Evolutionary conservation across 2,113 vertebrate genomes (phyloP).

Genomic region (Siphamia tubifer): DNA sequence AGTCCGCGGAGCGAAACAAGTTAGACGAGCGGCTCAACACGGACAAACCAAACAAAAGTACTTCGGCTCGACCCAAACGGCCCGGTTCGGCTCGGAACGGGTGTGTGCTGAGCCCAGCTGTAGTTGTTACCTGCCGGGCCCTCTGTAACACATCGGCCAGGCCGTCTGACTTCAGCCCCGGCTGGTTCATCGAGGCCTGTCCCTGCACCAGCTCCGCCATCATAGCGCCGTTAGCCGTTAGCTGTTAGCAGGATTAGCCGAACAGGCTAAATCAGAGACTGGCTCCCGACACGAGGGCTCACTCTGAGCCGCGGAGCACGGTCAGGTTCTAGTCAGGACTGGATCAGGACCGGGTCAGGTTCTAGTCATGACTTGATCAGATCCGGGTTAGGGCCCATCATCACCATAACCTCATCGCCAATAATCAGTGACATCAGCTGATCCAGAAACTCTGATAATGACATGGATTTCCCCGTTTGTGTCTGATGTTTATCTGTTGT

Average conservation of each 20-base stretch:
- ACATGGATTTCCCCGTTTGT: too few species aligned
- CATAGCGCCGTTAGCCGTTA: conserved; percentile 72
- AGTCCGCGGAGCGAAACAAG: conserved; percentile 48
- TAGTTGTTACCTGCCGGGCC: conserved; percentile 87
- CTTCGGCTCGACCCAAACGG: conserved; percentile 41
- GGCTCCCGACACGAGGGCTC: not conserved
- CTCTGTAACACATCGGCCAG: conserved; percentile 91
- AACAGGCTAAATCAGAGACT: conserved; percentile 26
- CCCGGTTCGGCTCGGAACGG: not conserved
- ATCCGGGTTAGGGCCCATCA: too few species aligned
- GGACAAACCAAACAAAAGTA: conserved; percentile 65
- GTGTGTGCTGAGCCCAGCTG: conserved; percentile 1
- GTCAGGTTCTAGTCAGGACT: too few species aligned
- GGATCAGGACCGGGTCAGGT: too few species aligned
- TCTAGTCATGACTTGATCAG: too few species aligned
- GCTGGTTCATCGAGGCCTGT: conserved; percentile 88
- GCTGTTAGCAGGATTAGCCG: conserved; percentile 64
- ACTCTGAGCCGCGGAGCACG: conserved; percentile 25
- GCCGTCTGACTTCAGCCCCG: conserved; percentile 89
- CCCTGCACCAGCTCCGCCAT: conserved; percentile 96
- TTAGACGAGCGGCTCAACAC: conserved; percentile 48
- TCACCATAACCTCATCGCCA: too few species aligned
- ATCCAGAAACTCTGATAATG: too few species aligned
- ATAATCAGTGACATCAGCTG: too few species aligned
- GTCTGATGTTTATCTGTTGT: too few species aligned